Conservation (phyloP, 2,113 vertebrate species). For the Rhynchomys soricoides region DNA sequence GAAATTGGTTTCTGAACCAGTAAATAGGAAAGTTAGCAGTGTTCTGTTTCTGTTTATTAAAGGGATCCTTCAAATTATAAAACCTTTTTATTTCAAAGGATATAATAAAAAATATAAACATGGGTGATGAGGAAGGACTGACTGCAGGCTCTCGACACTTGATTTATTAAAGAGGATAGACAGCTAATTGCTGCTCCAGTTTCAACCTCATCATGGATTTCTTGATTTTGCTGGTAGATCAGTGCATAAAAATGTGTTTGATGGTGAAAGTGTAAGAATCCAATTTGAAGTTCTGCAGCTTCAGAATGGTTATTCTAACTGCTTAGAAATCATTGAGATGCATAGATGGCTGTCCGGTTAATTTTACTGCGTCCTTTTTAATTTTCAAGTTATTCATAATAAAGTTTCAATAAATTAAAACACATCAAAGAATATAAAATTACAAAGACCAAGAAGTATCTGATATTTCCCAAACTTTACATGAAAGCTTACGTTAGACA, state of each 20-base stretch:
- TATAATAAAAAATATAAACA: not conserved
- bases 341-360: not conserved
- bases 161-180: not conserved
- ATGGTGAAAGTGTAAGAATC: not conserved
- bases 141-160: not conserved
- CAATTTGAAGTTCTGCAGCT: not conserved
- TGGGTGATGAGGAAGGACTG: not conserved
- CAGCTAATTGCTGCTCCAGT: not conserved
- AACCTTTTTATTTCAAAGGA: not conserved
- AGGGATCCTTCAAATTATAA: not conserved
- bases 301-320: not conserved
- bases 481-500: not conserved
- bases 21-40: not conserved
- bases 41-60: not conserved
- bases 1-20: not conserved
- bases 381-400: not conserved
- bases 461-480: not conserved
- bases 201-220: not conserved
- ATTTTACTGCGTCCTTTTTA: not conserved
- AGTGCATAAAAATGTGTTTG: not conserved
- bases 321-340: not conserved
- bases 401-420: not conserved
- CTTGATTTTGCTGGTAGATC: not conserved
- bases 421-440: not conserved
- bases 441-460: not conserved